These are phyloP conservation scores for Thyatira batis DNA, from an alignment of 2,888 invertebrate species.

Conservation along the genomic window DNA sequence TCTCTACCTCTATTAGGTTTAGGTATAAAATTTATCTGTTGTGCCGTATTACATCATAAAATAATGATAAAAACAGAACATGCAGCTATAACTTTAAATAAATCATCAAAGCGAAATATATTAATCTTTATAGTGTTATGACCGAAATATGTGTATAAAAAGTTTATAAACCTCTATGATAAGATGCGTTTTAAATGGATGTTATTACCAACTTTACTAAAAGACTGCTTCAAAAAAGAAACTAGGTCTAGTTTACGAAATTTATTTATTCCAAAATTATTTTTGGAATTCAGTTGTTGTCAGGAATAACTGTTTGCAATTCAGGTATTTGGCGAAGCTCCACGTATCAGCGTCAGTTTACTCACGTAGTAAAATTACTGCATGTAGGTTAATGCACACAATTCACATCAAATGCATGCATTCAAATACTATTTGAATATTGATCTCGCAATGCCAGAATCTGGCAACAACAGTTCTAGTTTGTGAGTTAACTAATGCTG, in stretches of 20 bases:
- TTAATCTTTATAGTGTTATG: background rate
- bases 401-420: background rate
- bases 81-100: background rate
- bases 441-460: background rate
- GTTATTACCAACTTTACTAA: too few species aligned
- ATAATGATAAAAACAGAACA: background rate
- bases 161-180: background rate
- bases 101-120: background rate
- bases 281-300: too few species aligned
- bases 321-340: slow-evolving; percentile 47
- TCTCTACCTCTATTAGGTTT: background rate
- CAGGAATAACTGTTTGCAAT: slow-evolving; percentile 15
- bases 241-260: too few species aligned
- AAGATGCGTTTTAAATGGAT: background rate
- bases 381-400: slow-evolving; percentile 43
- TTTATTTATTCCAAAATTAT: too few species aligned
- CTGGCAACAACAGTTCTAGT: background rate
- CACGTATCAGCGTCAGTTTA: slow-evolving; percentile 34
- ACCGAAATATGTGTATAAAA: background rate
- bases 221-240: too few species aligned
- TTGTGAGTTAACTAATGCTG: background rate
- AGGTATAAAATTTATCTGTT: background rate
- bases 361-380: slow-evolving; percentile 33
- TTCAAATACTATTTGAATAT: background rate
- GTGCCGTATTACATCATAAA: background rate